These are phyloP conservation scores for Micronycteris hirsuta DNA, from an alignment of 2,113 vertebrate genomes.

Conservation along the genomic window DNA sequence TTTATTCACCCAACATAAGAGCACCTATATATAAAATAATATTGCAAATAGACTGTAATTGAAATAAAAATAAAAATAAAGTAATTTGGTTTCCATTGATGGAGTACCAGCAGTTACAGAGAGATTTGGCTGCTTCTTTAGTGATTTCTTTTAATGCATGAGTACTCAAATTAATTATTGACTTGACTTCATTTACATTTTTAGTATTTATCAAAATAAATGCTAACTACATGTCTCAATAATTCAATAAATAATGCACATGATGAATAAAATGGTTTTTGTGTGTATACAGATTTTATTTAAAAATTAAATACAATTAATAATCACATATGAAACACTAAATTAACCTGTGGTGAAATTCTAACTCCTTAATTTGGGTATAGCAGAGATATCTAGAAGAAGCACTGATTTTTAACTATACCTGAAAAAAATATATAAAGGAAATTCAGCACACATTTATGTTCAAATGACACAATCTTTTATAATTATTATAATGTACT, in stretches of 20 bases:
- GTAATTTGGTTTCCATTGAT: constrained; percentile 25
- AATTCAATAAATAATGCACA: constrained; percentile 42
- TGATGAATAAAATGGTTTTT: constrained; percentile 29
- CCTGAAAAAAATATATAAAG: constrained; percentile 34
- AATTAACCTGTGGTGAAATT: background rate
- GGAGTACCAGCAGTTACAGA: background rate
- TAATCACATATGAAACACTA: background rate
- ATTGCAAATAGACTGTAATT: background rate
- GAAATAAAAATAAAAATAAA: background rate
- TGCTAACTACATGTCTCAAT: constrained; percentile 10
- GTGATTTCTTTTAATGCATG: constrained; percentile 45
- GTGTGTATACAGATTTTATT: constrained; percentile 38
- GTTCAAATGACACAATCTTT: constrained; percentile 35
- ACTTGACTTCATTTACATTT: constrained; percentile 54
- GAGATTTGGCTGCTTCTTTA: constrained; percentile 35
- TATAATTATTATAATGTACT: constrained; percentile 19
- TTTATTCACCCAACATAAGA: too few relatives aligned
- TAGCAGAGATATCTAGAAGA: constrained; percentile 1
- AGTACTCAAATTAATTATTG: constrained; percentile 54
- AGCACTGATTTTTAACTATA: background rate
- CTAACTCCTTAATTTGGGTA: background rate
- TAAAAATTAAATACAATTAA: constrained; percentile 58
- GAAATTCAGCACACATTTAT: constrained; percentile 43
- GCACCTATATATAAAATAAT: background rate
- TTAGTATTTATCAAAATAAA: constrained; percentile 57